Percentiles rank a stretch among this genome's conserved stretches.
phyloP scores from a whole-genome alignment of 2,888 invertebrate genomes.

The Leptopilina myrica region DNA sequence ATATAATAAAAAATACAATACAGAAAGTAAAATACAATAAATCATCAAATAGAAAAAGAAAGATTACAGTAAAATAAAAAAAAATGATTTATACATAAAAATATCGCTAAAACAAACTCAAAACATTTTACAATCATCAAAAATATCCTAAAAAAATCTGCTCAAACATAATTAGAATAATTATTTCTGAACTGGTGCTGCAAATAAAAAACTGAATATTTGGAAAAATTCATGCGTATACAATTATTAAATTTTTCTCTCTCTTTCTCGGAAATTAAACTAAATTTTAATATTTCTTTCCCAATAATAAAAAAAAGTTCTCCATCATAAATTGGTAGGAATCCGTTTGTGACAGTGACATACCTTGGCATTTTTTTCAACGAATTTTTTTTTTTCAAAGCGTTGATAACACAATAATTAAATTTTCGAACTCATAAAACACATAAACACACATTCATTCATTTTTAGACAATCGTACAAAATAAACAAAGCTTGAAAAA shows the following conservation, averaged over 20 bases:
- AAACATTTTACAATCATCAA: background rate
- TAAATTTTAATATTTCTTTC: background rate
- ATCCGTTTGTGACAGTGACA: slow-evolving; percentile 39
- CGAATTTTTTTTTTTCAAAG: background rate
- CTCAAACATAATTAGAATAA: background rate
- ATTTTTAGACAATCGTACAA: slow-evolving; percentile 14
- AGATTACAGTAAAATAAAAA: no score
- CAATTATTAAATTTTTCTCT: background rate
- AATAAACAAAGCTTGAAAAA: background rate
- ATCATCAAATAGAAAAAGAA: background rate
- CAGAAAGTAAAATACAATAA: background rate
- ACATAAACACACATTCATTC: slow-evolving; percentile 22
- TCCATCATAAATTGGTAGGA: slow-evolving; percentile 1
- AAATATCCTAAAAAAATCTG: background rate
- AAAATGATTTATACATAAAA: no score
- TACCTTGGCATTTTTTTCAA: slow-evolving; percentile 39
- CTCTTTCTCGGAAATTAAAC: no score
- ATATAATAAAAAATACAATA: no score
- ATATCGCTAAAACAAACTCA: background rate
- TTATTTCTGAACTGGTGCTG: slow-evolving; percentile 12
- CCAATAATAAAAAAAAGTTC: background rate
- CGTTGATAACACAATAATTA: background rate
- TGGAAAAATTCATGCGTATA: slow-evolving; percentile 14
- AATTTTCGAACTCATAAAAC: slow-evolving; percentile 5
- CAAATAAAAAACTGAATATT: slow-evolving; percentile 16